Evolutionary conservation across 1,140 invertebrate species (phyloP), one percentile per base, ranked within the genome.

Genomic region (Lepidostoma basale): DNA sequence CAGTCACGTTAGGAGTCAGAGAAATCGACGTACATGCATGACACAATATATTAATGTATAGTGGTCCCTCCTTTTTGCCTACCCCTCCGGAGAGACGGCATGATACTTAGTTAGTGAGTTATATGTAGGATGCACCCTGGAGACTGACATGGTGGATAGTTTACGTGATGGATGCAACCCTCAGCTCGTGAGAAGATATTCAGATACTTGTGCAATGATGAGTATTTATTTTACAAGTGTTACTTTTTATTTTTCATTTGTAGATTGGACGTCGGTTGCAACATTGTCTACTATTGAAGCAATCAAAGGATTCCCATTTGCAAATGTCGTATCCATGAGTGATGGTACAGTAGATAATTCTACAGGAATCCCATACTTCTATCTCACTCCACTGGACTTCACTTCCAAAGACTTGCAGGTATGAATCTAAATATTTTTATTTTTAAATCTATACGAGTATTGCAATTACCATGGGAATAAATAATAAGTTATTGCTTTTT

Each of bases 301-400:
- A 2, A 88, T 89, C 1, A 75, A 82, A 70, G 85, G 86, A 0
- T 93, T 85, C 77, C 92, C 93, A 1, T 92, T 91, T 76, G 88
- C 87, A 1, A 91, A 89, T 73, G 84, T 94, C 2, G 86, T 90
- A 66, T 90, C 92, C 0, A 83, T 92, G 3, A 87, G 87, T 58
- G 93, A 95, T 79, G 92, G 91, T 0, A 81, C 84, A 0, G 62
- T 84, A 23, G 76, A 80, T 12, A 88, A 89, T 64, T 90, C 91
- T 14, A 88, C 88, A 1, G 93, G 93, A 28, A 77, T 88, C 33
- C 91, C 92, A 18, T 94, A 92, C 68, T 85, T 94, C 71, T 90
- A 91, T 76, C 81, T 93, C 66, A 92, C 91, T 8, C 86, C 88
- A 14, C 76, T 93, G 78, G 92, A 94, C 74, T 88, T 89, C 58